A percentile compares a stretch with the other conserved stretches of the same genome.
phyloP scores from a whole-genome alignment of 2,888 invertebrate genomes.

The Apotomis capreana region DNA sequence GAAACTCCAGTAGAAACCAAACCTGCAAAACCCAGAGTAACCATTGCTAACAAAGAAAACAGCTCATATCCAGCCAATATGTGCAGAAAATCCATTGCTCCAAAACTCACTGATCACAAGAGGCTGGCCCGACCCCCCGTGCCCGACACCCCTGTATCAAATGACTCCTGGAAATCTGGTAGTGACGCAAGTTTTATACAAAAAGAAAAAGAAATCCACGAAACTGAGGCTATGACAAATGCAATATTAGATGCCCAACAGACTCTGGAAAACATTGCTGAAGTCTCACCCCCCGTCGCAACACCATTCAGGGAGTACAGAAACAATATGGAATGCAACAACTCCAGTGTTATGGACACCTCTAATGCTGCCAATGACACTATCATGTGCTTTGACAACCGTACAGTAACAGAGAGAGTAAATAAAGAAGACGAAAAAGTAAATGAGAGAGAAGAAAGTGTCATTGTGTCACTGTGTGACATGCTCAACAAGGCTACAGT shows the following conservation, averaged over 20 bases:
- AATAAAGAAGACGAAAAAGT: constrained; percentile 36
- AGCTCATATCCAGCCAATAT: constrained; percentile 46
- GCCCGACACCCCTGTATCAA: constrained; percentile 63
- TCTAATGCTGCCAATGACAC: constrained; percentile 61
- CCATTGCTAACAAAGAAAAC: constrained; percentile 67
- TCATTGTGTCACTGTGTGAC: constrained; percentile 70
- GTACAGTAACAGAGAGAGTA: constrained; percentile 50
- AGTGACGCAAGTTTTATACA: constrained; percentile 72
- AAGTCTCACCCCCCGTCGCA: constrained; percentile 66
- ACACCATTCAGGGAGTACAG: constrained; percentile 73
- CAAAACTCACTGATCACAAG: constrained; percentile 42
- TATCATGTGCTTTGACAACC: constrained; percentile 69
- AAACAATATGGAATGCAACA: constrained; percentile 64
- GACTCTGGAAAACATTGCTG: constrained; percentile 62
- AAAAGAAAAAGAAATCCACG: constrained; percentile 70
- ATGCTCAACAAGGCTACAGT: constrained; percentile 68
- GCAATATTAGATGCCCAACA: constrained; percentile 52
- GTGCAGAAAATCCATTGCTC: constrained; percentile 44
- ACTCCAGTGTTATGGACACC: constrained; percentile 61
- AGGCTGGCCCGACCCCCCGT: constrained; percentile 44
- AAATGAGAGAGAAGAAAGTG: constrained; percentile 66
- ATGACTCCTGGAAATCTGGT: constrained; percentile 68
- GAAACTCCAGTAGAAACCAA: constrained; percentile 64
- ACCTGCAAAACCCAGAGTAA: constrained; percentile 52
- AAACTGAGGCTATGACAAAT: constrained; percentile 58